Percentiles rank a stretch among this genome's conserved stretches.
Evolutionary conservation across 2,113 vertebrate genomes (phyloP).

Genomic region (Pygoscelis antarcticus): DNA sequence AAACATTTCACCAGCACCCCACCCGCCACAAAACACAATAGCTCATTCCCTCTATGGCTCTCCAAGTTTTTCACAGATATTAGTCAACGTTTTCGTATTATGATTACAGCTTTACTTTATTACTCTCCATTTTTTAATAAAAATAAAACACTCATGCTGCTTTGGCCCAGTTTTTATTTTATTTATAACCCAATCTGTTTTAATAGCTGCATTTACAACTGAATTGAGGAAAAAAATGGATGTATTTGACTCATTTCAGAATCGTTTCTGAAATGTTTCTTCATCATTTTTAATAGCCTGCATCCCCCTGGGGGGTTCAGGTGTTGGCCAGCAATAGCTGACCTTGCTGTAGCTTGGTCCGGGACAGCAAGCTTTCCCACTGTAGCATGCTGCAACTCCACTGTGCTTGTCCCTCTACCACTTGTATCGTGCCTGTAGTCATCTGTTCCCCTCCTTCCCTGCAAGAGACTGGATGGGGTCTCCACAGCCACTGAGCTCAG

Average conservation of each 20-base stretch:
- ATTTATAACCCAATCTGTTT: conserved; percentile 19
- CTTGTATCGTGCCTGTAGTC: fast-evolving
- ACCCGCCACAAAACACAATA: conserved; percentile 42
- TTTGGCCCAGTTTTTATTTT: neutral
- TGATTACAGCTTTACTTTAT: conserved; percentile 52
- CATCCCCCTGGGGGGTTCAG: neutral
- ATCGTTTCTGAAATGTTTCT: neutral
- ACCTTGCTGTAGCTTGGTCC: neutral
- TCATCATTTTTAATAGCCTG: neutral
- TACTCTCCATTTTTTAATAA: conserved; percentile 38
- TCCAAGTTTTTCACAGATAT: conserved; percentile 52
- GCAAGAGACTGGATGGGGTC: neutral
- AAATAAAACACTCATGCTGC: conserved; percentile 7
- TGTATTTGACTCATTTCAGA: neutral
- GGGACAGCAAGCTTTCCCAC: neutral
- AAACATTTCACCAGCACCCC: conserved; percentile 54
- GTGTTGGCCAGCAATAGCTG: neutral
- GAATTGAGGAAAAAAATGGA: neutral
- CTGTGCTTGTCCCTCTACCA: neutral
- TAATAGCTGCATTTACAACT: neutral
- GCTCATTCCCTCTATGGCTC: neutral
- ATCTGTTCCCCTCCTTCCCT: neutral
- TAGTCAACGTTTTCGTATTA: conserved; percentile 25
- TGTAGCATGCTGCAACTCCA: neutral
- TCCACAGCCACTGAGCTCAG: neutral